Percentiles rank a stretch among this genome's conserved stretches.
Evolutionary conservation across 1,140 invertebrate species (phyloP).

Genomic region (Glomeris maerens): DNA sequence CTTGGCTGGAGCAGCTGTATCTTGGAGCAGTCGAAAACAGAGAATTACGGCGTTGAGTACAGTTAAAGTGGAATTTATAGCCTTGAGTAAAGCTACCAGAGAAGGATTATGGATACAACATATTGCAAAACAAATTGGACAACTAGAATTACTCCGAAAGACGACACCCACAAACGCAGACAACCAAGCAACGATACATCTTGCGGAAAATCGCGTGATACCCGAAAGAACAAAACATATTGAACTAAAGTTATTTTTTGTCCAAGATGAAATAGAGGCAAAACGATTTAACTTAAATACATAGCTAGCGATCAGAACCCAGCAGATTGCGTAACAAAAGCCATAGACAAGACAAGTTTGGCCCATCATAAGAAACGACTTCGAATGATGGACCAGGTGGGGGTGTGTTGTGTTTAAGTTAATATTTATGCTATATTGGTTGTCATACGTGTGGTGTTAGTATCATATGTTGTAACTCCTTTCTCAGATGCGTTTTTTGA

Average conservation of each 20-base stretch:
- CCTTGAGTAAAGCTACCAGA: conserved; percentile 26
- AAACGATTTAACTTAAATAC: conserved; percentile 18
- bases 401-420: no score
- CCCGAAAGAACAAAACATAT: conserved; percentile 25
- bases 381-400: no score
- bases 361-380: no score
- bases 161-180: conserved; percentile 21
- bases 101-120: conserved; percentile 29
- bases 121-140: background rate
- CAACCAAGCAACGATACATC: conserved; percentile 21
- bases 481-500: no score
- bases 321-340: conserved; percentile 23
- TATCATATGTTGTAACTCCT: no score
- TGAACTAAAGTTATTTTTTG: conserved; percentile 22
- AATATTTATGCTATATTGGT: no score
- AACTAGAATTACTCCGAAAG: background rate
- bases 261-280: conserved; percentile 27
- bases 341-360: no score
- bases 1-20: conserved; percentile 28
- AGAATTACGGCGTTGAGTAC: conserved; percentile 32
- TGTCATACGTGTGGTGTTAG: no score
- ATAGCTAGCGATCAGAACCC: conserved; percentile 36
- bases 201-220: conserved; percentile 19
- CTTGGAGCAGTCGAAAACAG: conserved; percentile 36
- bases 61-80: conserved; percentile 34